phyloP scores from a whole-genome alignment of 2,888 invertebrate genomes.

The Tridacna gigas region DNA sequence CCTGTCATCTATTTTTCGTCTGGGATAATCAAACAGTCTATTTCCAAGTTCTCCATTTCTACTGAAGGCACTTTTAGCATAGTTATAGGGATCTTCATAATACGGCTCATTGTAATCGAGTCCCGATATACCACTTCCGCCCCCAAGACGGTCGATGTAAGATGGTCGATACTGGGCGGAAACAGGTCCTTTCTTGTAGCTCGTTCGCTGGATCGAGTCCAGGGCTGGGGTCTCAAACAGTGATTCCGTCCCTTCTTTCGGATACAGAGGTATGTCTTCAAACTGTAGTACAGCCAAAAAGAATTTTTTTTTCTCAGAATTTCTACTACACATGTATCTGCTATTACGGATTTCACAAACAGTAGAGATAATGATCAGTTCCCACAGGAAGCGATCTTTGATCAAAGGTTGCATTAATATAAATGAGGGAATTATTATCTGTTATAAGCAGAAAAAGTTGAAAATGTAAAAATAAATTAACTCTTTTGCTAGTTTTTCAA shows the following conservation, averaged over 20 bases:
- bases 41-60: constrained; percentile 1
- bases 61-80: constrained; percentile 42
- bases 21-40: neutral
- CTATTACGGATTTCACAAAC: too few species aligned
- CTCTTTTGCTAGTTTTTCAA: too few species aligned
- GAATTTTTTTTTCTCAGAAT: too few species aligned
- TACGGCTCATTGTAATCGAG: constrained; percentile 51
- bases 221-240: constrained; percentile 52
- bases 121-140: constrained; percentile 35
- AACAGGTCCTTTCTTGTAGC: constrained; percentile 65
- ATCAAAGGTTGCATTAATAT: too few species aligned
- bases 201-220: constrained; percentile 47
- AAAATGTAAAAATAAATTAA: too few species aligned
- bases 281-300: neutral
- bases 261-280: constrained; percentile 15
- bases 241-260: constrained; percentile 50
- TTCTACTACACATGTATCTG: too few species aligned
- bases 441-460: too few species aligned
- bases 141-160: neutral
- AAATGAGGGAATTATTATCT: too few species aligned
- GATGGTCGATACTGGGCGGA: neutral
- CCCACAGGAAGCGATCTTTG: too few species aligned
- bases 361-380: too few species aligned
- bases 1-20: constrained; percentile 25
- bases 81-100: constrained; percentile 44